These are phyloP conservation scores for Ditylenchus weischeri DNA, from an alignment of 2,888 invertebrate species.

Conservation along the genomic window DNA sequence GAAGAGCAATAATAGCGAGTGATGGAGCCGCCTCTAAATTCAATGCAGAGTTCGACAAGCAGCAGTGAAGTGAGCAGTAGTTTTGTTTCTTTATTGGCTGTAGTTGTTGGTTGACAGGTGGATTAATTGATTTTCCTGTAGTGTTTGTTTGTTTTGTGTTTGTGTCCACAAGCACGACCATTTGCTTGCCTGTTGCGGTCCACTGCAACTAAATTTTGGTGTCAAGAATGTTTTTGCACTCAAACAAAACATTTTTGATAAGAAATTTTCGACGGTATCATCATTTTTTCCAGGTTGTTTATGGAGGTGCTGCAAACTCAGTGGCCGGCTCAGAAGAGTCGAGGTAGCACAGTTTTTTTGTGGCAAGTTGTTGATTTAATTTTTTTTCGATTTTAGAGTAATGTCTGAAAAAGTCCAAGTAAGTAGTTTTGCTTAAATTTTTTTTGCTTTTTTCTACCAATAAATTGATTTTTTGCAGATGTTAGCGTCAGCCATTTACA, in stretches of 20 bases:
- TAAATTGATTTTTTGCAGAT: constrained; percentile 61
- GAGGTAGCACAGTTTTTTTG: constrained; percentile 1
- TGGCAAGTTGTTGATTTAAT: too few species aligned
- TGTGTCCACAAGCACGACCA: too few species aligned
- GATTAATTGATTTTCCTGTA: constrained; percentile 1
- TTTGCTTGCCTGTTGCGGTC: too few species aligned
- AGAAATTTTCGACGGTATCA: not conserved
- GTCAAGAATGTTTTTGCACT: not conserved
- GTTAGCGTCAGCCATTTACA: constrained; percentile 93
- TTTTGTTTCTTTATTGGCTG: constrained; percentile 6
- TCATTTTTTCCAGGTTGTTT: constrained; percentile 50
- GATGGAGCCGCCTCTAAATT: constrained; percentile 18
- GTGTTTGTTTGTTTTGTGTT: not conserved
- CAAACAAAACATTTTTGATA: not conserved
- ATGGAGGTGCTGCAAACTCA: constrained; percentile 48
- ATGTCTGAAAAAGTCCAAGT: constrained; percentile 94
- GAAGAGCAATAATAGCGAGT: not conserved
- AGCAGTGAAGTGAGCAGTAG: constrained; percentile 43
- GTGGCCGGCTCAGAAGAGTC: constrained; percentile 48
- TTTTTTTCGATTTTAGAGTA: constrained; percentile 62
- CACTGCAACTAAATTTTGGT: not conserved
- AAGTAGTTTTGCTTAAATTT: too few species aligned
- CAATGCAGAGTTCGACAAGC: constrained; percentile 48
- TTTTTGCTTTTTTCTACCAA: too few species aligned
- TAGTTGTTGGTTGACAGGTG: constrained; percentile 1